phyloP scores from a whole-genome alignment of 1,140 invertebrate genomes.

The Caenorhabditis remanei region DNA sequence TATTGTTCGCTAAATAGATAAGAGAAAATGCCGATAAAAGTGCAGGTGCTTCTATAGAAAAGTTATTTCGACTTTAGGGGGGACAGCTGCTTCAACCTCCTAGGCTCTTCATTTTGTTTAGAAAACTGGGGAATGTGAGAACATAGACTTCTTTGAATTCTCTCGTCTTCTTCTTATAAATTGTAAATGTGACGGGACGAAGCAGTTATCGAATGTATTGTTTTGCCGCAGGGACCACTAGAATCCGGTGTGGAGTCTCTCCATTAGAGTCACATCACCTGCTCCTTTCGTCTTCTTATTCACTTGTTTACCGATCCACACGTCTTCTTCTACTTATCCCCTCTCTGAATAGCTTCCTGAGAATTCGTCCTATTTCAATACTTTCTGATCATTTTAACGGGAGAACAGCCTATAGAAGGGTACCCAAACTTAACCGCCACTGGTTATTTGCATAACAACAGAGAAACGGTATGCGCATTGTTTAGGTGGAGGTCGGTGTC shows the following conservation, averaged over 20 bases:
- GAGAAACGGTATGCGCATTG: constrained; percentile 21
- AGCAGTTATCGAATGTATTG: constrained; percentile 17
- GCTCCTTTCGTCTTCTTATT: constrained; percentile 1
- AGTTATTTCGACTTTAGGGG: not conserved
- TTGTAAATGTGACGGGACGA: constrained; percentile 43
- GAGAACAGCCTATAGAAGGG: not conserved
- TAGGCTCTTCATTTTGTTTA: constrained; percentile 36
- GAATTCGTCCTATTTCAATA: not conserved
- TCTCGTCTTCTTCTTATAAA: constrained; percentile 36
- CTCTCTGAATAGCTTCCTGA: not conserved
- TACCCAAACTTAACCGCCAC: not conserved
- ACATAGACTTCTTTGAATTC: constrained; percentile 39
- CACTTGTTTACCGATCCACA: constrained; percentile 46
- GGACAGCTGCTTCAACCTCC: not conserved
- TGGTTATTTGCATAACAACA: constrained; percentile 37
- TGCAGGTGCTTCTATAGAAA: not conserved
- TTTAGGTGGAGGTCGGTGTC: constrained; percentile 40
- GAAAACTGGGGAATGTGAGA: constrained; percentile 40
- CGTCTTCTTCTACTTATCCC: not conserved
- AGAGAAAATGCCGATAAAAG: constrained; percentile 9
- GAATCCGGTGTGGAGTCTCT: not conserved
- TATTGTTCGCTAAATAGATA: not conserved
- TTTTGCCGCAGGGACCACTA: constrained; percentile 13
- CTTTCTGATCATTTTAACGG: constrained; percentile 45
- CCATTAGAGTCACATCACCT: constrained; percentile 51